Conservation (phyloP, 2,113 vertebrate genomes). For the Lasiurus borealis region DNA sequence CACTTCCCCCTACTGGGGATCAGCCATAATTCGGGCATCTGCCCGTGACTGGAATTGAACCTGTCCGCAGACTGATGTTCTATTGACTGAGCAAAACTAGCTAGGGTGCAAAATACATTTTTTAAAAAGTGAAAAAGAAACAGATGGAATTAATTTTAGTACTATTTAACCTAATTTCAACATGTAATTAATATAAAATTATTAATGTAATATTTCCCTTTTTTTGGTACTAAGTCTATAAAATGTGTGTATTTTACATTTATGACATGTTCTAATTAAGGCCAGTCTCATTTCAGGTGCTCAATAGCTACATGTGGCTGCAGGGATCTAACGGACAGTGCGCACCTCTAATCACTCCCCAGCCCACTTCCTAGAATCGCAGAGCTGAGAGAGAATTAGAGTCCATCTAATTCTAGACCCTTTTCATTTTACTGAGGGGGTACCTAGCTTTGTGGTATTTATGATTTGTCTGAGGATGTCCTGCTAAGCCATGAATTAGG, state of each 20-base stretch:
- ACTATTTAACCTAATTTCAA: conserved; percentile 19
- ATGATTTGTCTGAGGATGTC: not conserved
- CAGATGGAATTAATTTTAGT: not conserved
- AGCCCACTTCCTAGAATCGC: not conserved
- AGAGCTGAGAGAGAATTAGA: not conserved
- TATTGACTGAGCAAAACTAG: too few relatives aligned
- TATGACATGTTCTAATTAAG: not conserved
- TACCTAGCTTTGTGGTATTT: not conserved
- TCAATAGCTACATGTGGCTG: not conserved
- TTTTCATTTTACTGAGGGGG: not conserved
- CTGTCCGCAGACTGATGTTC: too few relatives aligned
- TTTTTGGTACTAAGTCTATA: not conserved
- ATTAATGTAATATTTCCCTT: not conserved
- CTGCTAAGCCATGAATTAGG: not conserved
- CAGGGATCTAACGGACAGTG: not conserved
- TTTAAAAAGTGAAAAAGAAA: not conserved
- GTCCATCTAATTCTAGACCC: not conserved
- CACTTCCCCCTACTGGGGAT: too few relatives aligned
- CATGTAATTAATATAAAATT: not conserved
- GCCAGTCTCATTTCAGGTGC: not conserved
- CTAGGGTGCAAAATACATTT: not conserved
- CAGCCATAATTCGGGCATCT: not conserved
- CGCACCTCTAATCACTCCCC: not conserved
- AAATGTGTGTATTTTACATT: not conserved
- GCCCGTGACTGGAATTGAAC: too few relatives aligned